These are phyloP conservation scores for Eueremaeus valkanovi DNA, from an alignment of 2,888 invertebrate genomes.

Conservation along the genomic window DNA sequence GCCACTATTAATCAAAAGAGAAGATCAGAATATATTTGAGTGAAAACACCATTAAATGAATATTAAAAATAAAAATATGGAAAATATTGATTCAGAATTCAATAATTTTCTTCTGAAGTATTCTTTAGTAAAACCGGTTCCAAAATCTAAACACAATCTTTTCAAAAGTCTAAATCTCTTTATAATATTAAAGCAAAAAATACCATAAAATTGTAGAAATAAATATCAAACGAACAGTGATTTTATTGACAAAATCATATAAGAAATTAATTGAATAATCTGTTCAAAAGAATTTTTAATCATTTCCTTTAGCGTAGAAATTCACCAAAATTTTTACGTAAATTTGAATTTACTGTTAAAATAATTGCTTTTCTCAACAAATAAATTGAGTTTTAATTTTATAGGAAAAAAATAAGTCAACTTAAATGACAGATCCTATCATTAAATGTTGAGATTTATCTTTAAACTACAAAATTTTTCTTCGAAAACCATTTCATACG, in stretches of 20 bases:
- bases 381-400: not conserved
- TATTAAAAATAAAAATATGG: not conserved
- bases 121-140: not conserved
- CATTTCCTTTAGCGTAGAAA: not conserved
- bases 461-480: not conserved
- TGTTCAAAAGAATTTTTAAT: not conserved
- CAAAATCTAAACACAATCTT: not conserved
- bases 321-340: no score
- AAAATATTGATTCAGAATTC: no score
- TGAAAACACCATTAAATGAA: conserved; percentile 2
- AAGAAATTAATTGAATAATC: no score
- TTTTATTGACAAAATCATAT: no score
- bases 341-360: no score
- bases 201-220: no score
- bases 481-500: no score
- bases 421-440: conserved; percentile 13
- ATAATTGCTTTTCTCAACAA: not conserved
- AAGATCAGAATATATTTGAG: not conserved
- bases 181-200: no score
- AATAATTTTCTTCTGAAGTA: not conserved
- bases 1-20: no score
- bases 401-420: not conserved
- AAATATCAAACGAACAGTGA: no score
- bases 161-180: no score
- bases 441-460: not conserved